Percentiles rank a stretch among this genome's conserved stretches.
These are phyloP conservation scores for Drosophila prostipennis DNA, from an alignment of 2,888 invertebrate genomes.

Conservation along the genomic window DNA sequence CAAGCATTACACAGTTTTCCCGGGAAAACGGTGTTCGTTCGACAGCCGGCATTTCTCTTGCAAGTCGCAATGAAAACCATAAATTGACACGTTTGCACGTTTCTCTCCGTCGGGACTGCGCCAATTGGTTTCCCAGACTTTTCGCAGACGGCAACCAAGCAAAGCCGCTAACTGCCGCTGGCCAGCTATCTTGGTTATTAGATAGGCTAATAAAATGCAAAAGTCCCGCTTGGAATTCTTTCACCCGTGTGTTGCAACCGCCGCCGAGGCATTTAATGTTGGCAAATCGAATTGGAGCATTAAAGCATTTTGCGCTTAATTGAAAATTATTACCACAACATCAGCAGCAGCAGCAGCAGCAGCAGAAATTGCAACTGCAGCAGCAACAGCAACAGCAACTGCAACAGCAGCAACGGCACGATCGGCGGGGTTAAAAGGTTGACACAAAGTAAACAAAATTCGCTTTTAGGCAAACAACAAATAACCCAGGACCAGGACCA, in stretches of 20 bases:
- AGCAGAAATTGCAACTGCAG: constrained; percentile 9
- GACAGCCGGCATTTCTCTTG: constrained; percentile 44
- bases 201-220: constrained; percentile 40
- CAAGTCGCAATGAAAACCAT: constrained; percentile 48
- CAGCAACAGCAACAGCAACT: constrained; percentile 5
- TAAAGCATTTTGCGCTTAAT: constrained; percentile 47
- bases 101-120: constrained; percentile 32
- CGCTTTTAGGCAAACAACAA: constrained; percentile 43
- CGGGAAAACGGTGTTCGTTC: constrained; percentile 21
- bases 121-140: constrained; percentile 39
- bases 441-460: constrained; percentile 50
- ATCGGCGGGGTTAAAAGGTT: constrained; percentile 57
- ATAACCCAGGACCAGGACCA: constrained; percentile 7
- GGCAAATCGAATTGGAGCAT: constrained; percentile 52
- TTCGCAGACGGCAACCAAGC: constrained; percentile 10
- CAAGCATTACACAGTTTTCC: constrained; percentile 24
- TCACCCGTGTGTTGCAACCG: constrained; percentile 32
- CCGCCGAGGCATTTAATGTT: constrained; percentile 5
- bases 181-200: constrained; percentile 19
- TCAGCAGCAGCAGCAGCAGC: constrained; percentile 3
- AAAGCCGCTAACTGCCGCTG: constrained; percentile 32
- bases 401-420: constrained; percentile 24
- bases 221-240: constrained; percentile 41
- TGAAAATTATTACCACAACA: constrained; percentile 49
- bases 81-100: constrained; percentile 54